Conservation (phyloP, 2,888 invertebrate species). For the Camptogramma bilineatum region DNA sequence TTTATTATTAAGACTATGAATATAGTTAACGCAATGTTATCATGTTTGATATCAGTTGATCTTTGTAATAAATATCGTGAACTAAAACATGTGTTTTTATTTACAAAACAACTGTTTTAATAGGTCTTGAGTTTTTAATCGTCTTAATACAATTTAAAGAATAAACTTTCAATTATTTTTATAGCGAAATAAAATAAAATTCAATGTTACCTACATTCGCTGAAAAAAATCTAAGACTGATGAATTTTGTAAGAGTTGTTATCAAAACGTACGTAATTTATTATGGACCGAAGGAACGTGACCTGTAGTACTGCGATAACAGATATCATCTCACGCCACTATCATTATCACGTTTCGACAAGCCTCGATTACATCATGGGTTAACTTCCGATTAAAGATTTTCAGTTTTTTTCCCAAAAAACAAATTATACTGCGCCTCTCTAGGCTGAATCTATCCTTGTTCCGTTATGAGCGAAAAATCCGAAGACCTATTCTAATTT, state of each 20-base stretch:
- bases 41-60: conserved; percentile 17
- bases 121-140: background rate
- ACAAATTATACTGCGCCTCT: too few relatives aligned
- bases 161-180: background rate
- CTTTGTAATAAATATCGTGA: conserved; percentile 30
- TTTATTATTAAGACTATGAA: conserved; percentile 7
- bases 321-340: conserved; percentile 37
- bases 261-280: conserved; percentile 17
- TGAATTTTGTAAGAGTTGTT: conserved; percentile 12
- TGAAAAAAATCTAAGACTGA: too few relatives aligned
- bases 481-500: background rate
- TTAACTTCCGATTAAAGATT: conserved; percentile 4
- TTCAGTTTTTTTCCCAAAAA: background rate
- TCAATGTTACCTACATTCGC: background rate
- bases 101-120: background rate
- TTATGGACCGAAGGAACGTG: conserved; percentile 34
- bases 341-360: conserved; percentile 27
- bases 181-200: background rate
- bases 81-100: conserved; percentile 19
- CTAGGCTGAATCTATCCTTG: too few relatives aligned
- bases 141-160: background rate
- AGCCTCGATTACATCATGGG: conserved; percentile 2
- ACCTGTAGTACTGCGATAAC: conserved; percentile 36
- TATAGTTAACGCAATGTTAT: conserved; percentile 1
- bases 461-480: too few relatives aligned